Evolutionary conservation across 1,140 invertebrate species (phyloP), one percentile per base, ranked within the genome.

Genomic region (Drosophila nikananu): DNA sequence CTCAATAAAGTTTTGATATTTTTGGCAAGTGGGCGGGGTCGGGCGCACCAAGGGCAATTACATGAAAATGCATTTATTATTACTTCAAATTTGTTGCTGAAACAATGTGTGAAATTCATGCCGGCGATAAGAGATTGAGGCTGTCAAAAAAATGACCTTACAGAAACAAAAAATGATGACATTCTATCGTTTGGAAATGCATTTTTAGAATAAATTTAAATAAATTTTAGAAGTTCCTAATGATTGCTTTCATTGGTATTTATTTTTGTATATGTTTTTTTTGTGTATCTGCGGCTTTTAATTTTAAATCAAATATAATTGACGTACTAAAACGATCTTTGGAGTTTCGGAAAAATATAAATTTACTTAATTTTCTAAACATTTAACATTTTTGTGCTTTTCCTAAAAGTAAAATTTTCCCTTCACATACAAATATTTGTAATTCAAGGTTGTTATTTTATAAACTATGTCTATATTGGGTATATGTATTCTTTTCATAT

Each of bases 61-160:
- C 81, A 84, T 62, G 79, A 84, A 86, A 90, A 84, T 90, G 70
- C 84, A 89, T 90, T 84, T 90, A 77, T 90, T 89, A 81, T 90
- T 76, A 67, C 74, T 73, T 41, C 42, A 49, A 74, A 81, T 62
- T 74, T 65, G 58, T 55, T 81, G 52, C 52, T 78, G 57, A 35
- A 72, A 37, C 37, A 49, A 52, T 55, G 76, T 74, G 65, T 67
- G 67, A 80, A 80, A 59, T 59, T 70, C 54, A 68, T 49, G 19
- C 27, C 32, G 23, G 21, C 17, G 58, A 61, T 32, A 71, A 21
- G 19, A 58, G 42, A 30, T 37, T 54, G 37, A 39, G 19, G 42
- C 42, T 70, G 49, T 49, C 75, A 58, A 44, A 71, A 35, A 35
- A 17, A 15, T 23, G 55, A 58, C 77, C 60, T 46, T 51, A 39